phyloP scores from a whole-genome alignment of 2,797 vertebrate genomes.

The Lates japonicus region DNA sequence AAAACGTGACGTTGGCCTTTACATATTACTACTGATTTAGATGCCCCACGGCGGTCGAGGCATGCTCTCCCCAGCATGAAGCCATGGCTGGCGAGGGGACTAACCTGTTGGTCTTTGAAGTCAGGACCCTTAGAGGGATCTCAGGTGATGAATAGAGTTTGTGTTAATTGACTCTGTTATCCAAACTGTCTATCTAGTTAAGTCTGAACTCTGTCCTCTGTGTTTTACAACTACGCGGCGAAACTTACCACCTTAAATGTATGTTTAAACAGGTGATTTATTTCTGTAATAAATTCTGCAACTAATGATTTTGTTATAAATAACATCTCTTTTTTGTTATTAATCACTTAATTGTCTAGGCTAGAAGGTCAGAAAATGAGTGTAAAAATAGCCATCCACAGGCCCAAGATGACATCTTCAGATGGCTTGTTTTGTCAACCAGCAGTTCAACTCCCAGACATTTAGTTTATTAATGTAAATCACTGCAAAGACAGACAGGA shows the following conservation, averaged over 20 bases:
- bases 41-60: slow-evolving; percentile 40
- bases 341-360: too few relatives aligned
- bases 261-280: too few relatives aligned
- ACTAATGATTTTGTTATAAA: too few relatives aligned
- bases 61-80: slow-evolving; percentile 45
- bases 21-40: slow-evolving; percentile 17
- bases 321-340: too few relatives aligned
- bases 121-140: slow-evolving; percentile 25
- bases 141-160: slow-evolving; percentile 35
- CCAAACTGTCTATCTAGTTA: not conserved
- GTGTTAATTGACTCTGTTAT: slow-evolving; percentile 38
- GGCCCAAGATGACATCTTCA: too few relatives aligned
- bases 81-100: not conserved
- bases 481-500: too few relatives aligned
- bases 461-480: too few relatives aligned
- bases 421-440: too few relatives aligned
- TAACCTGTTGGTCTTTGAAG: slow-evolving; percentile 51
- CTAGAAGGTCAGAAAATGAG: too few relatives aligned
- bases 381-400: too few relatives aligned
- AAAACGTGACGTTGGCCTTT: slow-evolving; percentile 1
- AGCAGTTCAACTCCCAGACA: too few relatives aligned
- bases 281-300: not conserved
- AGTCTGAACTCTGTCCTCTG: not conserved
- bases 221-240: not conserved
- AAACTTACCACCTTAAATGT: not conserved